Base-by-base conservation (phyloP, 1,140 invertebrate species). In the Archegozetes longisetosus region DNA sequence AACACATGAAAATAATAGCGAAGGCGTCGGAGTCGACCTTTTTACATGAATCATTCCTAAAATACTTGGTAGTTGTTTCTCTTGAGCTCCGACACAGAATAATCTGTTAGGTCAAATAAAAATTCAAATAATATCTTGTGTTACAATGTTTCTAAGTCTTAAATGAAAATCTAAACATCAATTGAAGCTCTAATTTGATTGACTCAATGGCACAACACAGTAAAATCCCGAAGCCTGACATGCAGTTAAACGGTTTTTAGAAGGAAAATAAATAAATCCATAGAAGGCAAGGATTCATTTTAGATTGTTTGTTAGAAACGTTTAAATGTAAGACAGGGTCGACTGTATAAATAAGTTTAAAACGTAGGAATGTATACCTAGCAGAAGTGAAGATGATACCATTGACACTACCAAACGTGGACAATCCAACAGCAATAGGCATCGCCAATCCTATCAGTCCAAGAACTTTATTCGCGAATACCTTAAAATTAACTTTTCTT, bases 41-140 rank as follows among this genome's bases (percentile, higher is more conserved):
- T 82, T 81, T n/a, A 89, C 74, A 70, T 88, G 86, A 51, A 96
- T 90, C 23, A 92, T 77, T 1, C 88, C 84, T 66, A 96, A 82
- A 32, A 87, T 83, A 62, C 83, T 77, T 0, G 90, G 88, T 55
- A 96, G 77, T 70, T 94, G 88, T 2, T 87, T 87, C 68, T 92
- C 84, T 50, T 88, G 77, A 0, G 88, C 89, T 1, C 90, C 91
- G 25, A 92, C 90, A 70, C 93, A 95, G 67, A 91, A 89, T 13
- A 94, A 72, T 61, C 78, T 65, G 49, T 46, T 56, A 22, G n/a
- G n/a, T n/a, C n/a, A n/a, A n/a, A n/a, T n/a, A n/a, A n/a, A n/a
- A n/a, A n/a, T n/a, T n/a, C n/a, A n/a, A n/a, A n/a, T n/a, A n/a
- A n/a, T n/a, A n/a, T n/a, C n/a, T n/a, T n/a, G n/a, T n/a, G n/a